Base-by-base conservation (phyloP, 2,113 vertebrate species). In the Psilopogon haemacephalus region DNA sequence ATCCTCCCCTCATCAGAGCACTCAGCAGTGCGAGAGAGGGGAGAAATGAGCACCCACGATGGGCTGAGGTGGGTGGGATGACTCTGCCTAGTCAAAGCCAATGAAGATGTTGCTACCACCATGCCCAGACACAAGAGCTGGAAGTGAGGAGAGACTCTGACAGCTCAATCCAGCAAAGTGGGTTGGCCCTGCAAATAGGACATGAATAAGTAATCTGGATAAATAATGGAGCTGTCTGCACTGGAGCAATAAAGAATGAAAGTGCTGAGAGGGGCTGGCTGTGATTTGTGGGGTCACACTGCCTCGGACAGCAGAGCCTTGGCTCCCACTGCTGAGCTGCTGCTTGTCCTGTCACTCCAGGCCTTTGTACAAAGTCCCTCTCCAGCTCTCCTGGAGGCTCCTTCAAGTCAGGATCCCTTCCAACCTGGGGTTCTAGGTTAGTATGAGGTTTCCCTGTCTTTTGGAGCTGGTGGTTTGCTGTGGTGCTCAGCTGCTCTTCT, bases 191-290 rank as follows among this genome's bases (percentile, higher is more conserved):
- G 95, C 87, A 87, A 93, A 95, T 80, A 46, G 87, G 40, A 80
- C 71, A 90, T 96, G 96, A 96, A 96, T 95, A 96, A 95, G 84
- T 94, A 88, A 96, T 93, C 87, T 26, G 72, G 89, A 89, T 96
- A 95, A 94, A 96, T 96, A 94, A 96, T 96, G 87, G 94, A 96
- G 95, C 96, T 96, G 94, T 94, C 96, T 85, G 93, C 90, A 71
- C 84, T 94, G 94, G 46, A 83, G 77, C 94, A 94, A 93, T 95
- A 94, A 94, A 96, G 96, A 96, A 96, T 87, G 83, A 89, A 96
- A 96, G 91, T 89, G 96, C 96, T 95, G 95, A 96, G 93, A 84
- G 69, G 63, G 78, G 60, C 87, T 89, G 3, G 91, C 87, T 28
- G 84, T 95, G 96, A 96, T 96, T 96, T 94, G 94, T 94, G 89